Percentiles rank a stretch among this genome's conserved stretches.
Conservation (phyloP, 2,888 invertebrate genomes). For the Drosophila colorata region DNA sequence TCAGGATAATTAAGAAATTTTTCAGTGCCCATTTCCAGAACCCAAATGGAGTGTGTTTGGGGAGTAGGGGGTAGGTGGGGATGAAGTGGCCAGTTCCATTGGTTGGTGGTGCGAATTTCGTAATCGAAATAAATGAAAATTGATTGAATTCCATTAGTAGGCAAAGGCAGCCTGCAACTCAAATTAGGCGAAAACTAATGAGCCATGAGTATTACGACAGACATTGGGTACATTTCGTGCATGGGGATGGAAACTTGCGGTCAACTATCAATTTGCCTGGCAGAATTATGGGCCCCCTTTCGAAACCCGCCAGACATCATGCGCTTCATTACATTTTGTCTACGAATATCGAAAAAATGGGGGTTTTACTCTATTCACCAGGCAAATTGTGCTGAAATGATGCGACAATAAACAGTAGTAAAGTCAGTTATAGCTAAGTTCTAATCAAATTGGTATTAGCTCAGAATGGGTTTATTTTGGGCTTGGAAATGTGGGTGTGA, state of each 20-base stretch:
- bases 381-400: conserved; percentile 15
- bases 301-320: conserved; percentile 35
- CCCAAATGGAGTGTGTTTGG: conserved; percentile 13
- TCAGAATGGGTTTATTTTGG: not conserved
- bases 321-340: conserved; percentile 45
- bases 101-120: conserved; percentile 69
- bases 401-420: not conserved
- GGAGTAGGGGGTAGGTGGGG: conserved; percentile 2
- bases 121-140: conserved; percentile 83
- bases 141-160: conserved; percentile 83
- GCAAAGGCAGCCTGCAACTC: conserved; percentile 52
- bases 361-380: not conserved
- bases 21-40: conserved; percentile 63
- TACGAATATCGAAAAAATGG: conserved; percentile 2
- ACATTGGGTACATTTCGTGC: conserved; percentile 26
- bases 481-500: too few relatives aligned
- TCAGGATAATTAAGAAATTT: conserved; percentile 79
- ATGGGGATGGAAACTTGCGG: conserved; percentile 35
- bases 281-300: conserved; percentile 30
- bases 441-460: not conserved
- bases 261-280: conserved; percentile 54
- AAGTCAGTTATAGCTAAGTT: not conserved
- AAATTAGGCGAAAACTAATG: conserved; percentile 78
- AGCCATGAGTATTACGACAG: conserved; percentile 64
- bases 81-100: conserved; percentile 34